Evolutionary conservation across 37 sponge, comb jelly and placozoan genomes (phyloP).

Genomic region (Cliona cf. orientalis): DNA sequence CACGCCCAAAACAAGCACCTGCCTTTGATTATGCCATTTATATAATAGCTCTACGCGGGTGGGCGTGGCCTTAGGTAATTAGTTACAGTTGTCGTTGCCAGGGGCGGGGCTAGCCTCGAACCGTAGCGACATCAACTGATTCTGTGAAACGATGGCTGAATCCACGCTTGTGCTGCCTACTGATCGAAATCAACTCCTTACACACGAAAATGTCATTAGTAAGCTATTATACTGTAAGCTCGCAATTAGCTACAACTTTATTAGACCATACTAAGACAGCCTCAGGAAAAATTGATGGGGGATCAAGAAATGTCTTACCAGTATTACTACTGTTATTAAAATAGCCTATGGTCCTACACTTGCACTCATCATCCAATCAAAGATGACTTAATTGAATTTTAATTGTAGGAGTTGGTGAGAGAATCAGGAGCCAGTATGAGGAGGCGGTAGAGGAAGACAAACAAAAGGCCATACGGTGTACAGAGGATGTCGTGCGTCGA

Average conservation of each 20-base stretch:
- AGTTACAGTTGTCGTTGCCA: no score
- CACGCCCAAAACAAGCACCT: not conserved
- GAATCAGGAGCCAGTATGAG: slow-evolving; percentile 22
- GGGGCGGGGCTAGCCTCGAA: no score
- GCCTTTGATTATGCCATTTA: not conserved
- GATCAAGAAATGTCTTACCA: no score
- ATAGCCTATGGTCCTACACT: no score
- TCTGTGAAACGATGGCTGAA: no score
- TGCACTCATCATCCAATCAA: not conserved
- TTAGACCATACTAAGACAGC: no score
- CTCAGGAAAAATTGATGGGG: no score
- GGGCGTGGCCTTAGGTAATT: no score
- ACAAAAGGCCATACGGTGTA: slow-evolving; percentile 48
- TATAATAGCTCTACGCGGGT: not conserved
- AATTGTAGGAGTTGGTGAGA: no score
- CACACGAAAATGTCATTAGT: slow-evolving; percentile 14
- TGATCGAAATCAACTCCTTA: slow-evolving; percentile 9
- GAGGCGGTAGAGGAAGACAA: slow-evolving; percentile 34
- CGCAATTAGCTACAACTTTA: not conserved
- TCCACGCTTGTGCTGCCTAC: not conserved
- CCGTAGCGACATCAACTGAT: no score
- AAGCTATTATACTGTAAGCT: not conserved
- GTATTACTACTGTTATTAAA: no score
- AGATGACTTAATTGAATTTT: no score
- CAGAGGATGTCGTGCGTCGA: slow-evolving; percentile 69